Evolutionary conservation across 2,888 invertebrate species (phyloP), one percentile per base, ranked within the genome.

Genomic region (Protophormia terraenovae): DNA sequence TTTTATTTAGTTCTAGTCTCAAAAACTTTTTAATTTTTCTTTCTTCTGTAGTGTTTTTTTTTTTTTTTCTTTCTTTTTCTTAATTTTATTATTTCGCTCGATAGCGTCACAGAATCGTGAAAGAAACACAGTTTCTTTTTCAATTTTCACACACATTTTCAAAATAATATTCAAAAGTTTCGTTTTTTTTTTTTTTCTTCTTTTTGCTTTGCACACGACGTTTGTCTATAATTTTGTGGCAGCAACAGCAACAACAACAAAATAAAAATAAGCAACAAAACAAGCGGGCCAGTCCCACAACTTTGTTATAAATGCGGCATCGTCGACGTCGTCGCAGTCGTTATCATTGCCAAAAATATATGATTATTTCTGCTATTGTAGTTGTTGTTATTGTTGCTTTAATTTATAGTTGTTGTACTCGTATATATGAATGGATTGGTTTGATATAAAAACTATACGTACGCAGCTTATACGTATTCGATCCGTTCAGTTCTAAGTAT

Each of bases 331-430:
- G 88, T 85, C 87, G 73, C 71, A 32, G 73, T 66, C 71, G 81
- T 58, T 62, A 89, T 89, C 89, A 89, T 90, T 91, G 91, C 90
- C 91, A 90, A 90, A 91, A 91, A 91, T 90, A 89, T 89, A 87
- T 79, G 71, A 86, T 69, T 60, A 84, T 69, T 60, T 38, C 22
- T 47, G 24, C 50, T 79, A 45, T 41, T 62, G 47, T 14, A 35
- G 69, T 62, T 53, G 14, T 41, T 79, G 53, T 41, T 53, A 27
- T 14, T 76, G 12, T 71, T 8, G 41, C 29, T 45, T 35, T 27
- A 3, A 7, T 38, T 45, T n/a, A 53, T 14, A 53, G 5, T 38
- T 66, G 62, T n/a, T n/a, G 32, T 71, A 8, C 47, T 24, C 69
- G 67, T 27, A 67, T 64, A 53, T 29, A 55, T 47, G 38, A 50